Evolutionary conservation across 2,888 invertebrate genomes (phyloP), one percentile per base, ranked within the genome.

Genomic region (Dryobotodes eremita): DNA sequence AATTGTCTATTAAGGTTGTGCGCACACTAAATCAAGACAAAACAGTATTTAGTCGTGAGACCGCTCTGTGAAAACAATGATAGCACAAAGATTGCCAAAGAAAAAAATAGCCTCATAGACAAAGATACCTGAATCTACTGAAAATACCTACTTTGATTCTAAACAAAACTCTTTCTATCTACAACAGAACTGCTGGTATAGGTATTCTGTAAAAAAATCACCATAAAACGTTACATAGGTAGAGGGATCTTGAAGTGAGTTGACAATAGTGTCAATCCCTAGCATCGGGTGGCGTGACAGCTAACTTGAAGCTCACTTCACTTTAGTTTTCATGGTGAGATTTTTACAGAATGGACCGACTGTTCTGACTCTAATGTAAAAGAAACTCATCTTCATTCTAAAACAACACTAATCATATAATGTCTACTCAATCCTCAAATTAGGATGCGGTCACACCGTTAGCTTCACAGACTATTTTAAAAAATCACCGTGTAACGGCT

Each of bases 401-500:
- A 72, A n/a, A 64, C 15, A 36, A 26, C 3, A 26, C 17, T 62
- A 48, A 75, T 68, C n/a, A 74, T 59, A 11, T 26, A 57, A 59
- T 42, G 26, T 11, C 15, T 48, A 64, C 59, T 66, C 55, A 73
- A 71, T 50, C 65, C 69, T 85, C 90, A 89, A 91, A 92, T 93
- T 92, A 92, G 91, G 91, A 92, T 93, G 93, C 86, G 93, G 94
- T 94, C 87, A 90, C 88, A 91, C 87, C 89, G 88, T 90, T 90
- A 89, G 85, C 88, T 87, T 85, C 82, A 87, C 82, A 80, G 84
- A 87, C 71, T 50, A 71, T 80, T 86, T 92, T 85, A 88, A 91
- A 92, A 93, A 94, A 93, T 92, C 89, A 88, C 89, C 88, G 90
- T 87, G 85, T 94, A 94, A 94, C 95, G 94, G 93, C 86, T 84